Conservation (phyloP, 2,888 invertebrate genomes). For the Chromoteleia sp. region DNA sequence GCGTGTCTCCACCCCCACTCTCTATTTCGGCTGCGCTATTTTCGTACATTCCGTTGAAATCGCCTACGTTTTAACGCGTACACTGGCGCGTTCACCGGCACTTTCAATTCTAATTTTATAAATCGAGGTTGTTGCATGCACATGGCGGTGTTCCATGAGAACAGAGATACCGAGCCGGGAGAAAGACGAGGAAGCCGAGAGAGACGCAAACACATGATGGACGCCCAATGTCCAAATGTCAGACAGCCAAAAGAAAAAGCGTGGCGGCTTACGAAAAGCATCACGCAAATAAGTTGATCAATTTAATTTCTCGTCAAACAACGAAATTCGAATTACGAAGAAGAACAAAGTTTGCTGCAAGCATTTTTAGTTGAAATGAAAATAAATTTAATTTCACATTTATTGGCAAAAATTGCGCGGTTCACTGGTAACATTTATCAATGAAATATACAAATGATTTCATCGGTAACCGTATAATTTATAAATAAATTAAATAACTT, state of each 20-base stretch:
- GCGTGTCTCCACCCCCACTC: slow-evolving; percentile 61
- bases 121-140: slow-evolving; percentile 69
- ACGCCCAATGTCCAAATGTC: slow-evolving; percentile 67
- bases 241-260: slow-evolving; percentile 64
- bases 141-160: slow-evolving; percentile 65
- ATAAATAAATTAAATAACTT: no score
- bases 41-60: slow-evolving; percentile 71
- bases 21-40: slow-evolving; percentile 65
- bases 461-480: no score
- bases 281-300: slow-evolving; percentile 52
- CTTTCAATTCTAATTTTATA: slow-evolving; percentile 76
- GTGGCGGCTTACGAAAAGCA: slow-evolving; percentile 47
- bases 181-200: slow-evolving; percentile 51
- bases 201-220: slow-evolving; percentile 54
- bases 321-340: neutral
- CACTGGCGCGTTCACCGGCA: slow-evolving; percentile 71
- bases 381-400: no score
- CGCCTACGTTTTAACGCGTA: slow-evolving; percentile 70
- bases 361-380: no score
- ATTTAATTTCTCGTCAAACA: slow-evolving; percentile 33
- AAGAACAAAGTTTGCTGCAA: no score
- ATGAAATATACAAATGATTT: no score
- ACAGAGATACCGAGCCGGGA: slow-evolving; percentile 53
- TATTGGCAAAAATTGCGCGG: no score
- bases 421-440: no score